phyloP scores from a whole-genome alignment of 2,797 vertebrate species.

The Monodelphis domestica region DNA sequence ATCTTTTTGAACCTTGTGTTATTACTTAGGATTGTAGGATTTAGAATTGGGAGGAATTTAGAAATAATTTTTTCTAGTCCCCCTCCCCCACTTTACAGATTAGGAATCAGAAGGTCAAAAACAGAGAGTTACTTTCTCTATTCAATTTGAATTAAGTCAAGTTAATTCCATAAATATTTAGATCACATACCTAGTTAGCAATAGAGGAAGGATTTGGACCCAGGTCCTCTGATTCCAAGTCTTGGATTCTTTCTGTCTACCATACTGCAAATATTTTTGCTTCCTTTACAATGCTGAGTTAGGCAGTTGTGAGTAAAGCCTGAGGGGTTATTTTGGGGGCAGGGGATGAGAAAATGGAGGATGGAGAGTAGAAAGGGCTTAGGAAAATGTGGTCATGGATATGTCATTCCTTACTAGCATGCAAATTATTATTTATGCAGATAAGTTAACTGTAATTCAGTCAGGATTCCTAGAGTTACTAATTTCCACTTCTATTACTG shows the following conservation, averaged over 20 bases:
- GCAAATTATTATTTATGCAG: not conserved
- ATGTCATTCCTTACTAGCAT: not conserved
- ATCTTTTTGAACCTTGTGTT: not conserved
- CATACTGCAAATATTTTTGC: not conserved
- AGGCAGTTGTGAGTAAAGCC: not conserved
- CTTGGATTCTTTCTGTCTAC: not conserved
- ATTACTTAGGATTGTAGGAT: not conserved
- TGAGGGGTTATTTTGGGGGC: not conserved
- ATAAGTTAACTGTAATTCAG: conserved; percentile 16
- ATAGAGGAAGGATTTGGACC: not conserved
- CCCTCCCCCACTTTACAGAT: conserved; percentile 4
- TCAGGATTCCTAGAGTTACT: conserved; percentile 38
- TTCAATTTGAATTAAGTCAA: not conserved
- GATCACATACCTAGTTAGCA: not conserved
- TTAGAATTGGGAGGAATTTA: not conserved
- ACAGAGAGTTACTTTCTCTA: not conserved
- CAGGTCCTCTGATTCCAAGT: not conserved
- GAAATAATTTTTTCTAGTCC: not conserved
- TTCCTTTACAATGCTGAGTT: conserved; percentile 24
- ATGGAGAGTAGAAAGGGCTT: not conserved
- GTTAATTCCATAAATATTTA: not conserved
- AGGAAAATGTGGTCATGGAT: not conserved
- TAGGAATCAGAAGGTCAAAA: not conserved
- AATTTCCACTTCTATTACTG: conserved; percentile 7
- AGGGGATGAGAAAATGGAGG: not conserved